Base-by-base conservation (phyloP, 2,113 vertebrate species). In the Neopipo cinnamomea region DNA sequence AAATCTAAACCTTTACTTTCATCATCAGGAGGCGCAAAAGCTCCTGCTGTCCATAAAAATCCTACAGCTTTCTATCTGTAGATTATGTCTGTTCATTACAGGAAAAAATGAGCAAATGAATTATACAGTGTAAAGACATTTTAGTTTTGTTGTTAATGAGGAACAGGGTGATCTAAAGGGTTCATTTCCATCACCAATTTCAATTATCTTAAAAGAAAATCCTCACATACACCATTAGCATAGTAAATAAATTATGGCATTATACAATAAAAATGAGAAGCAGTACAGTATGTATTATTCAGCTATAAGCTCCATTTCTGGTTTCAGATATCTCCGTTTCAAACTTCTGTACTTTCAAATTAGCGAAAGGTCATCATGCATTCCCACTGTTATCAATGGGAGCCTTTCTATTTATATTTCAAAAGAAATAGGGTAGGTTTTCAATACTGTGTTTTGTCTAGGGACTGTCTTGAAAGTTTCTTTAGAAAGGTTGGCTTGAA, bases 351-450 rank as follows among this genome's bases (percentile, higher is more conserved):
- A 25, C 39, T 67, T 92, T 77, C 56, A 81, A 81, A 72, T 81
- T 74, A 95, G 86, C 84, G 67, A 55, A 88, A 97, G 88, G 72
- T 92, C 83, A 68, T 66, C 0, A 1, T 46, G 18, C 37, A 41
- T 80, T 90, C 94, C 85, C 46, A 50, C 72, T 86, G 83, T 42
- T 93, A 84, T 25, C 78, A 91, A 61, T 56, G 75, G 65, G 73
- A 94, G 56, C 19, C 65, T 52, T 91, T 91, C 78, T 89, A 67
- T 84, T 94, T 93, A 27, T 95, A 66, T 80, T 95, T 71, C 53
- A 85, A 41, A 85, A 82, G 85, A 85, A 82, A 78, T 8, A 27
- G 65, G 39, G 35, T 35, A 68, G 41, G 22, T 82, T 91, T 95
- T 95, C 89, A 95, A 47, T 61, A 14, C 52, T 25, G 33, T 31